Base-by-base conservation (phyloP, 2,888 invertebrate genomes). In the Eristalinus sepulchralis region DNA sequence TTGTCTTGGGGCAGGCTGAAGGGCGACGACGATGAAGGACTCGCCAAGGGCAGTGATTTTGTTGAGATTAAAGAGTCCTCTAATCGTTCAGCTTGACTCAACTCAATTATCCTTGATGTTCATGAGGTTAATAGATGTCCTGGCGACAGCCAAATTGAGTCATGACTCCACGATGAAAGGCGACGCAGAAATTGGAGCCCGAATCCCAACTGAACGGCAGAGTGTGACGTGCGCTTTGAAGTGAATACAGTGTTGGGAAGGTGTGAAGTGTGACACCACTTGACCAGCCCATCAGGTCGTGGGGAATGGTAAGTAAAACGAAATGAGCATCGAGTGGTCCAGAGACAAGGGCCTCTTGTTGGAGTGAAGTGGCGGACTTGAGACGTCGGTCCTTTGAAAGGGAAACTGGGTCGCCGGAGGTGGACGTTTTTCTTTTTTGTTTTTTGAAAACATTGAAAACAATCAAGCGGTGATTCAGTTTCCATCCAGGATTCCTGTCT, bases 1-100 rank as follows among this genome's bases (percentile, higher is more conserved):
- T 59, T 76, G 66, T 76, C 66, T 75, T 20, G 66, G 27, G 24
- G 24, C n/a, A 27, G 53, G 11, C 62, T 33, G 9, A 8, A 4
- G 27, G 34, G 20, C 39, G 6, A 13, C 17, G n/a, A 31, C 27
- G 10, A 55, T 55, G 22, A 57, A 27, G 24, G 57, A 57, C 24
- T 11, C 57, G 57, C 11, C 57, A 24, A 57, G 57, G 24, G 22
- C 57, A 8, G 22, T 8, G 57, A 9, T 57, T 55, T 9, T 8
- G 10, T 57, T 57, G 17, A 24, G 24, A 24, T 39, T 17, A n/a
- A n/a, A 6, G n/a, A n/a, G n/a, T 39, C 39, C 6, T 39, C n/a
- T 39, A 47, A 47, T 47, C 47, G 47, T 47, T 17, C 10, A 34
- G 1, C 4, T 34, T 34, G 34, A 34, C 34, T 34, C 17, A 8